Evolutionary conservation across 2,797 vertebrate species (phyloP).

Genomic region (Sternarchorhynchus goeldii): DNA sequence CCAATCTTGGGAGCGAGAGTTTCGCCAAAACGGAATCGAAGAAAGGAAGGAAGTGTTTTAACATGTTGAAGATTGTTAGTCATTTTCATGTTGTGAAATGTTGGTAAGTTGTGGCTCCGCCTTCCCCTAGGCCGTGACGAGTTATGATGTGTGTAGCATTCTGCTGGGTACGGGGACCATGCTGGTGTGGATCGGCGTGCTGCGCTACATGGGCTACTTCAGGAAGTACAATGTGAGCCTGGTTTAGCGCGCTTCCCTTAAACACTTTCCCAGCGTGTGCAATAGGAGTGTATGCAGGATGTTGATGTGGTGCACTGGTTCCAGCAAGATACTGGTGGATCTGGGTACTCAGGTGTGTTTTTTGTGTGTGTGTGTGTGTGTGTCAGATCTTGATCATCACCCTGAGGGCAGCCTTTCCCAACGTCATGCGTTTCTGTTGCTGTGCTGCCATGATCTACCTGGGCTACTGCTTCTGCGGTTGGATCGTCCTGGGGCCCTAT

Average conservation of each 20-base stretch:
- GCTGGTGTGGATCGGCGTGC: conserved; percentile 93
- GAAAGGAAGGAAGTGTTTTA: too few relatives aligned
- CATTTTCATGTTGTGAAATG: too few relatives aligned
- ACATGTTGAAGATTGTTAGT: too few relatives aligned
- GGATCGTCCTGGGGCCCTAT: conserved; percentile 93
- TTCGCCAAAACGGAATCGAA: too few relatives aligned
- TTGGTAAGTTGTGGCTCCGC: too few relatives aligned
- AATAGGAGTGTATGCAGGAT: not conserved
- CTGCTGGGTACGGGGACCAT: conserved; percentile 90
- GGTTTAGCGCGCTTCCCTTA: not conserved
- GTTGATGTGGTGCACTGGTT: not conserved
- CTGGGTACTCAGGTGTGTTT: conserved; percentile 7
- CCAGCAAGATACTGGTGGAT: not conserved
- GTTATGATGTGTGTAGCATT: conserved; percentile 94
- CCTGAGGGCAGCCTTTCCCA: conserved; percentile 86
- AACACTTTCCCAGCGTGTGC: too few relatives aligned
- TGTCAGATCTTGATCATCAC: conserved; percentile 90
- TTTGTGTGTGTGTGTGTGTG: conserved; percentile 12
- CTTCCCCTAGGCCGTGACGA: conserved; percentile 79
- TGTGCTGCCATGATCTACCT: conserved; percentile 93
- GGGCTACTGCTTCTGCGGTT: conserved; percentile 94
- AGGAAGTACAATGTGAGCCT: conserved; percentile 90
- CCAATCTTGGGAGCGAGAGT: too few relatives aligned
- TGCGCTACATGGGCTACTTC: conserved; percentile 94
- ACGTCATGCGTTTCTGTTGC: conserved; percentile 92